phyloP scores from a whole-genome alignment of 1,140 invertebrate species.

The Dendrolimus punctatus region DNA sequence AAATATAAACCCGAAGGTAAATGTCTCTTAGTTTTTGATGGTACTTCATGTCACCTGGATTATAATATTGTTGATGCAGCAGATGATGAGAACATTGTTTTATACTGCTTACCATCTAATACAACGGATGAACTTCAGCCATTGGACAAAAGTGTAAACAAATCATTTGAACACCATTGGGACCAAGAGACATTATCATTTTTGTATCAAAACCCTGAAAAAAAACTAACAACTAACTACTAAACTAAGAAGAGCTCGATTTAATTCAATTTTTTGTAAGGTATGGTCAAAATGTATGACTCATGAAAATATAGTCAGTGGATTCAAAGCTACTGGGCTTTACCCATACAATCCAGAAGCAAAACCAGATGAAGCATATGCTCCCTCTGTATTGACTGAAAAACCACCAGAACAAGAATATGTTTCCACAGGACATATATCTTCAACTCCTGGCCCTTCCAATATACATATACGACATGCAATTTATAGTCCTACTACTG shows the following conservation, averaged over 20 bases:
- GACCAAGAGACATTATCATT: conserved; percentile 9
- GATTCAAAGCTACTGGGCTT: conserved; percentile 13
- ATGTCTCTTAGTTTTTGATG: conserved; percentile 14
- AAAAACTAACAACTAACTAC: conserved; percentile 19
- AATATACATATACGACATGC: neutral
- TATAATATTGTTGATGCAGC: conserved; percentile 12
- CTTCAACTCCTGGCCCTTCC: neutral
- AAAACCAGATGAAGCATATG: conserved; percentile 10
- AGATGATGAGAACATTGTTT: conserved; percentile 8
- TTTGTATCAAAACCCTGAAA: conserved; percentile 9
- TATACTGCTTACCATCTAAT: conserved; percentile 4
- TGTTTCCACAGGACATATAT: neutral
- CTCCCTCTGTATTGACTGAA: neutral
- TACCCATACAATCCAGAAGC: conserved; percentile 9
- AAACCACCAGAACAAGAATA: neutral
- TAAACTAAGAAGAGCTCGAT: too few relatives aligned
- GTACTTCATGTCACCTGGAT: conserved; percentile 13
- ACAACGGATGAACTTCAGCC: conserved; percentile 9
- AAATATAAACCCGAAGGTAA: too few relatives aligned
- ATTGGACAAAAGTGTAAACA: conserved; percentile 13
- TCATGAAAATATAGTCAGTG: conserved; percentile 12
- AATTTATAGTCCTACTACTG: too few relatives aligned
- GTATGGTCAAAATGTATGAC: conserved; percentile 26
- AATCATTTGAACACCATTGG: conserved; percentile 30
- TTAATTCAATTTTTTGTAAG: conserved; percentile 26